Evolutionary conservation across 2,113 vertebrate genomes (phyloP).

Genomic region (Ranitomeya variabilis): DNA sequence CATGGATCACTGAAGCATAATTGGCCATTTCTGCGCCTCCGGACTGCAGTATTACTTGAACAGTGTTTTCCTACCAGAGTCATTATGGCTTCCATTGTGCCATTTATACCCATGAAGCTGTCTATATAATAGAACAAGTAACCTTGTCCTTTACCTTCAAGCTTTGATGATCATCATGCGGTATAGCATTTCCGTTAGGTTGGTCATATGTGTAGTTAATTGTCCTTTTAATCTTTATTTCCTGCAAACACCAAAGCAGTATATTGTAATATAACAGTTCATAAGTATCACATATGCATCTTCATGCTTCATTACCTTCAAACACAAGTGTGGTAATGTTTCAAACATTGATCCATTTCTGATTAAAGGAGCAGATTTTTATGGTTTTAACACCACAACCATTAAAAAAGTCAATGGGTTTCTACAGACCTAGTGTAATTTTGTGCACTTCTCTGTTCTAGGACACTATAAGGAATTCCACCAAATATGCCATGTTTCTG

Average conservation of each 20-base stretch:
- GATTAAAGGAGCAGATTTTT: slow-evolving; percentile 3
- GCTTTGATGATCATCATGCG: slow-evolving; percentile 1
- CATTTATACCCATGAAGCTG: slow-evolving; percentile 20
- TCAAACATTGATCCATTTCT: slow-evolving; percentile 11
- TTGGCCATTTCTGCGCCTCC: slow-evolving; percentile 33
- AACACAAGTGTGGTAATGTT: slow-evolving; percentile 17
- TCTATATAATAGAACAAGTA: slow-evolving; percentile 62
- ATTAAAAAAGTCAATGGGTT: slow-evolving; percentile 21
- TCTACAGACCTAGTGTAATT: slow-evolving; percentile 1
- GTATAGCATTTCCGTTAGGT: slow-evolving; percentile 14
- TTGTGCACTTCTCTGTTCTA: neutral
- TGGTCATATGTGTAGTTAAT: slow-evolving; percentile 33
- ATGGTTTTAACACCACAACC: neutral
- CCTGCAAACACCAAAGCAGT: neutral
- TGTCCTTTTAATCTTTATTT: slow-evolving; percentile 50
- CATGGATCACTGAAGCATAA: slow-evolving; percentile 42
- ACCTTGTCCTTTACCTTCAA: slow-evolving; percentile 62
- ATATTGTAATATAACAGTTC: neutral
- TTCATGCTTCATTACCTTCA: slow-evolving; percentile 31
- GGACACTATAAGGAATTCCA: neutral
- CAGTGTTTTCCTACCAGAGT: slow-evolving; percentile 43
- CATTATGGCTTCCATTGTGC: slow-evolving; percentile 66
- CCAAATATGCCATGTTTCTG: neutral
- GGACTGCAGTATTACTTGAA: slow-evolving; percentile 30
- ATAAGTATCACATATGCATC: slow-evolving; percentile 23